Evolutionary conservation across 2,113 vertebrate genomes (phyloP), one percentile per base, ranked within the genome.

Genomic region (Oreochromis tanganicae): DNA sequence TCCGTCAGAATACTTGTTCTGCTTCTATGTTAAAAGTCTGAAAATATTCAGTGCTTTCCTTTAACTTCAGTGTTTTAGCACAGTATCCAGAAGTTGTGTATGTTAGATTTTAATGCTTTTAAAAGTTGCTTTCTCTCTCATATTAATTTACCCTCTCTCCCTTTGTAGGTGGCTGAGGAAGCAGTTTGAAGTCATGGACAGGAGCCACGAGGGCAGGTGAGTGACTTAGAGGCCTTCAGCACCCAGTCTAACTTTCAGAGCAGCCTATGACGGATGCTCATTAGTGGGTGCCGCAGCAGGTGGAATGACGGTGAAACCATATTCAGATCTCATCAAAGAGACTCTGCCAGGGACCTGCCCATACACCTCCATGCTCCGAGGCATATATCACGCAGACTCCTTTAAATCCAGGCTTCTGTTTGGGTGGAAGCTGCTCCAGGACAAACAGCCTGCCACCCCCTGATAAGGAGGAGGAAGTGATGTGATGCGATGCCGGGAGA

Each of bases 101-200:
- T 48, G 2, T 78, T 50, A 0, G 43, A 32, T 2, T 81, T 32
- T 43, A 81, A 27, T 46, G 0, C 36, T 73, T n/a, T 75, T 32
- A n/a, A 29, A 16, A 29, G 63, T 50, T 14, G 5, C 43, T 80
- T 55, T 59, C 41, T 71, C 13, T 61, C 24, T 73, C 8, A 3
- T 56, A 38, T 83, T 82, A 24, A 32, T 32, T 73, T 24, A 57
- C 75, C 38, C 17, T n/a, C 61, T 7, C 43, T 66, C 52, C 8
- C 34, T 50, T 73, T 81, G 27, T 54, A 98, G 97, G 93, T 98
- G 97, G 97, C 94, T 98, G 82, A 89, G 97, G 91, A 98, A 97
- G 73, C 97, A 97, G 95, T 98, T 97, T 87, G 97, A 97, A 3
- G 88, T 94, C 71, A 97, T 97, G 97, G 97, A 98, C 93, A 92